Evolutionary conservation across 2,113 vertebrate species (phyloP).

Genomic region (Narcine bancroftii): DNA sequence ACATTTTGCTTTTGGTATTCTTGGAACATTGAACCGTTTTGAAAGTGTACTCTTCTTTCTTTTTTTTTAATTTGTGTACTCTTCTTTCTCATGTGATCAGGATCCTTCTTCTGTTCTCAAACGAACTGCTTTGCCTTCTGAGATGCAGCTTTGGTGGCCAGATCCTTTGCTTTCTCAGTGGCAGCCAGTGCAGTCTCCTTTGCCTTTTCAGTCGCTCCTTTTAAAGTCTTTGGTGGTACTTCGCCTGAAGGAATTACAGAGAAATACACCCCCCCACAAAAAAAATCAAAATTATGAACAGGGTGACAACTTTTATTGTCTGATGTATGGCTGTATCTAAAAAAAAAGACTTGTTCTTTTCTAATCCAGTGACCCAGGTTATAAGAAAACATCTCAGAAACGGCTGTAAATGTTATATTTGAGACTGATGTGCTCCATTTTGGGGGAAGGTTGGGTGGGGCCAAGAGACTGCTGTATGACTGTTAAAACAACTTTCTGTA

Average conservation of each 20-base stretch:
- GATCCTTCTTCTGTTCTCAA: constrained; percentile 42
- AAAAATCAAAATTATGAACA: background rate
- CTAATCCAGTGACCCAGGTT: background rate
- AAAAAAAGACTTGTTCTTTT: background rate
- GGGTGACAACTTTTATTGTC: background rate
- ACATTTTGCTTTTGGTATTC: background rate
- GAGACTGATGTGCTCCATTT: too few species aligned
- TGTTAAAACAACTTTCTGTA: too few species aligned
- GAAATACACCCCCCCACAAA: too few species aligned
- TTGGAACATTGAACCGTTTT: too few species aligned
- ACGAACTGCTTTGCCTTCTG: constrained; percentile 58
- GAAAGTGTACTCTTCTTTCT: too few species aligned
- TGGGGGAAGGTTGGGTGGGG: too few species aligned
- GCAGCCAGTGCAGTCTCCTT: constrained; percentile 49
- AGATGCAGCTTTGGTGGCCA: constrained; percentile 51
- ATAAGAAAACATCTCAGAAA: background rate
- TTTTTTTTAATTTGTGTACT: too few species aligned
- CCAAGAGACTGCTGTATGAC: too few species aligned
- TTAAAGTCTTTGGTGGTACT: constrained; percentile 50
- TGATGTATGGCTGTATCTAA: background rate
- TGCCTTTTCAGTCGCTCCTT: constrained; percentile 52
- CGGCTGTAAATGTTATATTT: too few species aligned
- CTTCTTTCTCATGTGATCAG: too few species aligned
- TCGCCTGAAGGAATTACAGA: constrained; percentile 47
- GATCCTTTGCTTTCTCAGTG: constrained; percentile 48